Percentiles rank a stretch among this genome's conserved stretches.
Evolutionary conservation across 1,140 invertebrate genomes (phyloP).

Genomic region (Macrobrachium rosenbergii): DNA sequence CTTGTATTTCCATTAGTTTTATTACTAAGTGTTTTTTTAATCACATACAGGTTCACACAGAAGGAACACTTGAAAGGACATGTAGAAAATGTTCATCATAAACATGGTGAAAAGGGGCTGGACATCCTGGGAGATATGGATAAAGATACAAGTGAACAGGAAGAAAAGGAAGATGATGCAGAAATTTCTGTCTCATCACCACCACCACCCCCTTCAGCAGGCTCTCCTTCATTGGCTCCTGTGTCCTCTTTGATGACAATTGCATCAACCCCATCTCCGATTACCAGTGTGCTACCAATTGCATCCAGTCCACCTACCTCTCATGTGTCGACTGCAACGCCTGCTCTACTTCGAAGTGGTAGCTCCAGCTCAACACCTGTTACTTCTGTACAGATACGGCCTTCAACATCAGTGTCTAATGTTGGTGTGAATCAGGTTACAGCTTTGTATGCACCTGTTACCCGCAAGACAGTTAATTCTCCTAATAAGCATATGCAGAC

Average conservation of each 20-base stretch:
- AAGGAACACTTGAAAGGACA: conserved; percentile 65
- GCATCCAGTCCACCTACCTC: conserved; percentile 36
- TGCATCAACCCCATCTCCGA: conserved; percentile 48
- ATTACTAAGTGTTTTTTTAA: background rate
- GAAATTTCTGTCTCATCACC: conserved; percentile 35
- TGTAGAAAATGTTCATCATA: conserved; percentile 64
- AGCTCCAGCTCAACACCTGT: conserved; percentile 5
- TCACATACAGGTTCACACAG: conserved; percentile 59
- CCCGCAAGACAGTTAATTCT: conserved; percentile 61
- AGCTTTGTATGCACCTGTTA: conserved; percentile 58
- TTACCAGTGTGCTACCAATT: conserved; percentile 30
- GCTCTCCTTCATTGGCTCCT: conserved; percentile 47
- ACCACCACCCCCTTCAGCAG: conserved; percentile 6
- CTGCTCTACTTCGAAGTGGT: background rate
- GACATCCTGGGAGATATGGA: conserved; percentile 39
- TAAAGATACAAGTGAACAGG: conserved; percentile 30
- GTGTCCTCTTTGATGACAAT: conserved; percentile 49
- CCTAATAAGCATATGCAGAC: conserved; percentile 65
- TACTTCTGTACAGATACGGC: conserved; percentile 23
- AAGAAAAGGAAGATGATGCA: conserved; percentile 45
- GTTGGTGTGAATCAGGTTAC: conserved; percentile 59
- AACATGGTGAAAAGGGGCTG: conserved; percentile 55
- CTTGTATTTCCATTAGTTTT: background rate
- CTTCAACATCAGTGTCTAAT: conserved; percentile 40
- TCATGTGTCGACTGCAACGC: background rate